Percentiles rank a stretch among this genome's conserved stretches.
Conservation (phyloP, 2,888 invertebrate genomes). For the Orthosia gothica region DNA sequence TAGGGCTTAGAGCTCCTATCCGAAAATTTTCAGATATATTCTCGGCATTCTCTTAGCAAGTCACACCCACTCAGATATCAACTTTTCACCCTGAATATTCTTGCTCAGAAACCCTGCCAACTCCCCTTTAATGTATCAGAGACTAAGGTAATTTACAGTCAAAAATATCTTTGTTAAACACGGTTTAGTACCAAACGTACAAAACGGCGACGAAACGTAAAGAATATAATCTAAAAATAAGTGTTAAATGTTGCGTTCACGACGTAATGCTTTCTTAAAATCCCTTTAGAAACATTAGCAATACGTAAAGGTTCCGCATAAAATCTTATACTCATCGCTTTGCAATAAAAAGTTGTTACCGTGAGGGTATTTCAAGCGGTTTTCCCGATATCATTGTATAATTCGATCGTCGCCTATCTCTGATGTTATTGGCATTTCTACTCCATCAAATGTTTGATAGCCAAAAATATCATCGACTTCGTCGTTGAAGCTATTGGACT, state of each 20-base stretch:
- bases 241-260: conserved; percentile 47
- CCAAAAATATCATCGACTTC: conserved; percentile 50
- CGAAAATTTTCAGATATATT: too few relatives aligned
- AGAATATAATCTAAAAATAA: conserved; percentile 41
- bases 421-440: conserved; percentile 46
- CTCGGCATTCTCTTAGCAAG: too few relatives aligned
- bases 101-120: too few relatives aligned
- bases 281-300: conserved; percentile 49
- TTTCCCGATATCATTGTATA: conserved; percentile 48
- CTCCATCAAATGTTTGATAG: conserved; percentile 53
- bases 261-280: conserved; percentile 52
- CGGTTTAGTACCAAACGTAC: conserved; percentile 18
- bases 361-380: conserved; percentile 26
- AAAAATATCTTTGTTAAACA: neutral
- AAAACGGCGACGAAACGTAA: conserved; percentile 18
- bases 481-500: conserved; percentile 59
- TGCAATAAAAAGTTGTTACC: conserved; percentile 44
- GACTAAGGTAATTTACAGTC: too few relatives aligned
- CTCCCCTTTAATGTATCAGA: too few relatives aligned
- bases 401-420: conserved; percentile 38
- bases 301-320: conserved; percentile 42
- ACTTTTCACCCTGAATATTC: too few relatives aligned
- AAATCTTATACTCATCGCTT: conserved; percentile 48
- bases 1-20: too few relatives aligned
- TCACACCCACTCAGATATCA: too few relatives aligned